Evolutionary conservation across 1,140 invertebrate species (phyloP).

Genomic region (Saccostrea cuccullata): DNA sequence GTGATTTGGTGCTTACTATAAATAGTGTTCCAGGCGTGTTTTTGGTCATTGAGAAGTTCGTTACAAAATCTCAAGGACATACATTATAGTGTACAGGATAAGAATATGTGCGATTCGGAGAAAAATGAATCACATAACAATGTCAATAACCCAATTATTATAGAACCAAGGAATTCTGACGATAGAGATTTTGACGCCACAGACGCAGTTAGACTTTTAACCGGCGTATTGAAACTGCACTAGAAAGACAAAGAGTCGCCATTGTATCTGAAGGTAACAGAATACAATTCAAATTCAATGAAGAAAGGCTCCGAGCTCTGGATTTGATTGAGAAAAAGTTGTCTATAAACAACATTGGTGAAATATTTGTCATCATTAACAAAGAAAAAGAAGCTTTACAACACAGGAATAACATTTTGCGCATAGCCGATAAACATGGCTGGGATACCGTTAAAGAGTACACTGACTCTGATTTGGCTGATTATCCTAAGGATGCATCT

Average conservation of each 20-base stretch:
- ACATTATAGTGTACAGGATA: no score
- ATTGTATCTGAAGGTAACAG: no score
- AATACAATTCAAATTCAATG: no score
- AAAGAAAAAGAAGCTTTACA: slow-evolving; percentile 29
- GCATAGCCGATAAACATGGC: slow-evolving; percentile 44
- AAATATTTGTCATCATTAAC: background rate
- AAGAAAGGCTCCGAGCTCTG: background rate
- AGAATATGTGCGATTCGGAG: no score
- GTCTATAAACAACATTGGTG: background rate
- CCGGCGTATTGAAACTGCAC: no score
- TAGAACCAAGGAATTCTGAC: no score
- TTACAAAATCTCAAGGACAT: background rate
- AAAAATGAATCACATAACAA: no score
- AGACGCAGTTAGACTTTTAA: no score
- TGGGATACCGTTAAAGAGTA: slow-evolving; percentile 50
- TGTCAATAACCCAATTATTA: no score
- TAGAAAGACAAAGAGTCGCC: no score
- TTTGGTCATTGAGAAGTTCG: background rate
- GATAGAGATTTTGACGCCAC: no score
- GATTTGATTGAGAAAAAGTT: background rate
- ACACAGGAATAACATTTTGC: slow-evolving; percentile 44
- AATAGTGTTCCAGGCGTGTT: background rate
- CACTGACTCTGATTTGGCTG: slow-evolving; percentile 24
- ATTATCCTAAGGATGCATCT: slow-evolving; percentile 40
- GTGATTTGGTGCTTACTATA: background rate